Evolutionary conservation across 2,797 vertebrate species (phyloP), one percentile per base, ranked within the genome.

Genomic region (Phaenicophaeus curvirostris): DNA sequence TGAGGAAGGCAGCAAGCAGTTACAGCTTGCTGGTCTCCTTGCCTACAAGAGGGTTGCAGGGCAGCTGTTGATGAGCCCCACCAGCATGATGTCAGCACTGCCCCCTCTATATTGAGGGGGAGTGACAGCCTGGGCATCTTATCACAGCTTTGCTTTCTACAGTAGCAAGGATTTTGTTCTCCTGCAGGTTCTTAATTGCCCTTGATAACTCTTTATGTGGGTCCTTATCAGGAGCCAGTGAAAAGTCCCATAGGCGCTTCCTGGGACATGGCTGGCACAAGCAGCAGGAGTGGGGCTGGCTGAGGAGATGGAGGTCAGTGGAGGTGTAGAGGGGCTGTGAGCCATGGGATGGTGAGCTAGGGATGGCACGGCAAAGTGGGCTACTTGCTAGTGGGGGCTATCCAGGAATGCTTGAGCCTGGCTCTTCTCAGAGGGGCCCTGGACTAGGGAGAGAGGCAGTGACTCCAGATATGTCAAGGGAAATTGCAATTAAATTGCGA

Each of bases 391-490:
- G 23, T 72, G 44, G 59, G 13, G 8, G 4, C 23, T 9, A 77
- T 95, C 4, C 84, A 93, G 66, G 8, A 93, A 96, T 62, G 14
- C 80, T 98, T 37, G 25, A 50, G 7, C 14, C 28, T 8, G 4
- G 3, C 3, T 85, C 11, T 80, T 71, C 61, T 65, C 50, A 25
- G 57, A 39, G 21, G 21, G 13, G 5, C 27, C 9, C 35, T 83
- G 28, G 17, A 19, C 7, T 37, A 82, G 48, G 19, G 15, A 1
- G 4, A 83, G 65, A 74, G 18, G 9, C 20, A 58, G 67, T 2
- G 1, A 19, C n/a, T 78, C 4, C 1, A 6, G 33, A 46, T 2
- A 2, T 14, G 58, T 31, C 15, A 39, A 50, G 66, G 23, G 20
- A 67, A 85, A 74, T 71, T 54, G 6, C 46, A 39, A 0, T 66